Conservation (phyloP, 2,113 vertebrate species). For the Falco punctatus region DNA sequence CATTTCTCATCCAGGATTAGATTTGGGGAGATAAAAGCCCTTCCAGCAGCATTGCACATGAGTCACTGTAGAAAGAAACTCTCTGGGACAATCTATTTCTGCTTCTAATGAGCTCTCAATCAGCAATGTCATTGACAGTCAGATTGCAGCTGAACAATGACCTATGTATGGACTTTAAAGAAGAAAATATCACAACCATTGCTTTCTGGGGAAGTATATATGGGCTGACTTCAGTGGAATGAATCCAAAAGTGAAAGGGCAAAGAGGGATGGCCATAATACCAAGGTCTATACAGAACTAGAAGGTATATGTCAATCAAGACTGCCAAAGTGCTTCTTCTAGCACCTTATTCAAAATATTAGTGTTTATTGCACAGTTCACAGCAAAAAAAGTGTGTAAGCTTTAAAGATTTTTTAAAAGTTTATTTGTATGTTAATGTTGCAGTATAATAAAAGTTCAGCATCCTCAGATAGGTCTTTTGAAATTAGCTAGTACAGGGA, state of each 20-base stretch:
- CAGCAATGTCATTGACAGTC: background rate
- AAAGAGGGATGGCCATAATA: background rate
- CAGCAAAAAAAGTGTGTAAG: background rate
- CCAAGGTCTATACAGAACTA: background rate
- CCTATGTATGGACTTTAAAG: background rate
- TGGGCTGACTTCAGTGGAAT: background rate
- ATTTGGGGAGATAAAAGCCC: background rate
- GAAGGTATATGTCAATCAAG: background rate
- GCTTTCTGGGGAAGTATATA: background rate
- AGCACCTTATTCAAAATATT: background rate
- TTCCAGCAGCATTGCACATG: background rate
- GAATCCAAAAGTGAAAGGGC: background rate
- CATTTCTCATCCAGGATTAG: background rate
- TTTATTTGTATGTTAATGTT: background rate
- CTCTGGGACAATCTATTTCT: background rate
- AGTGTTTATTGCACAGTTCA: background rate
- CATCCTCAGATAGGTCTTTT: background rate
- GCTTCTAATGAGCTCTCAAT: background rate
- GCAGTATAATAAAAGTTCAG: background rate
- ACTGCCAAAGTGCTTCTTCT: background rate
- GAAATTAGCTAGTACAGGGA: background rate
- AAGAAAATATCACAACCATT: background rate
- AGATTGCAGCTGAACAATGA: background rate
- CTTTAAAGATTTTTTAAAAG: background rate
- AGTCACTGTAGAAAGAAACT: background rate